A percentile compares a stretch with the other conserved stretches of the same genome.
Conservation (phyloP, 2,113 vertebrate species). For the Melospiza georgiana region DNA sequence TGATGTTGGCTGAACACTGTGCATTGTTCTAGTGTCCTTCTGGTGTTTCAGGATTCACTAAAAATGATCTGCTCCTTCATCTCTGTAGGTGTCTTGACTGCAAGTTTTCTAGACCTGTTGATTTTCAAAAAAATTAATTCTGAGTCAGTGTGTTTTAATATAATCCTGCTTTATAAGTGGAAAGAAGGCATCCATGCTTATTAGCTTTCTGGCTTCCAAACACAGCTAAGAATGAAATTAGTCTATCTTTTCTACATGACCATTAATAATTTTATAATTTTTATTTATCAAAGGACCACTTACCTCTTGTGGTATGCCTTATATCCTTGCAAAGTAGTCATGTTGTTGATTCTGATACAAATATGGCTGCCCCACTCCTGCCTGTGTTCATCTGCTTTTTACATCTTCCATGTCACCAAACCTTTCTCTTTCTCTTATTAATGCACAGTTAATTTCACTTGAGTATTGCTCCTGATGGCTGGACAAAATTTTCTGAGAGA, state of each 20-base stretch:
- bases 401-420: not conserved
- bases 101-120: not conserved
- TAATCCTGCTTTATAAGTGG: not conserved
- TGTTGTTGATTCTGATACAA: not conserved
- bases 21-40: conserved; percentile 15
- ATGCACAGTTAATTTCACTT: not conserved
- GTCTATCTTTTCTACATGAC: not conserved
- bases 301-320: not conserved
- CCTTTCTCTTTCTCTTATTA: not conserved
- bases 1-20: not conserved
- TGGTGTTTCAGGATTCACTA: not conserved
- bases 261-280: not conserved
- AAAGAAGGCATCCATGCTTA: not conserved
- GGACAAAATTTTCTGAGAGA: not conserved
- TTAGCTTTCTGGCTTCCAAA: not conserved
- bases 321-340: not conserved
- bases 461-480: not conserved
- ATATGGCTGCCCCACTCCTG: not conserved
- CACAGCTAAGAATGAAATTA: not conserved
- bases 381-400: not conserved
- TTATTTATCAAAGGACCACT: not conserved
- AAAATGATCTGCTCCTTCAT: not conserved
- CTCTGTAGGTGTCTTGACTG: not conserved
- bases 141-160: not conserved
- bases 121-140: not conserved